These are phyloP conservation scores for Electrona antarctica DNA, from an alignment of 2,113 vertebrate genomes.

Conservation along the genomic window DNA sequence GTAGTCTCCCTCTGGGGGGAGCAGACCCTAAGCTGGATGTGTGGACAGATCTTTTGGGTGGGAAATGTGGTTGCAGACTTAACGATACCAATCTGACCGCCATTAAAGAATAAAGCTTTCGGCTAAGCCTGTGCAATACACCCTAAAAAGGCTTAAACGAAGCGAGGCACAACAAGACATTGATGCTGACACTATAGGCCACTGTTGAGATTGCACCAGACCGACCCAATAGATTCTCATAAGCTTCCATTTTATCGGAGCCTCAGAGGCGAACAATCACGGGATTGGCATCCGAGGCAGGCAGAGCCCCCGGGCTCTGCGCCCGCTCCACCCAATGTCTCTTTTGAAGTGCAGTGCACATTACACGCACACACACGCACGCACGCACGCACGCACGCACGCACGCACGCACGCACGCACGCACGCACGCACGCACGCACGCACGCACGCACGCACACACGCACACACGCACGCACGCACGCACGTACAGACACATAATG, in stretches of 20 bases:
- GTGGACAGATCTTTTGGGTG: constrained; percentile 28
- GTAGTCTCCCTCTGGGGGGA: constrained; percentile 39
- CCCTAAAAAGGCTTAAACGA: constrained; percentile 49
- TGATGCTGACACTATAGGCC: constrained; percentile 33
- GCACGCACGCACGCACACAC: constrained; percentile 1
- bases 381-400: constrained; percentile 13
- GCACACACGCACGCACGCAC: constrained; percentile 3
- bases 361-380: constrained; percentile 35
- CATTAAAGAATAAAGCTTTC: constrained; percentile 37
- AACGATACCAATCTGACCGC: constrained; percentile 35
- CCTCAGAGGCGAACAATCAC: constrained; percentile 40
- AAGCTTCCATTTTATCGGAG: constrained; percentile 23
- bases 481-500: constrained; percentile 14
- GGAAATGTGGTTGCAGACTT: constrained; percentile 32
- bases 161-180: constrained; percentile 28
- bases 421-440: not conserved
- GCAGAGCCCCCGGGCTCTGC: constrained; percentile 21
- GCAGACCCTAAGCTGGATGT: constrained; percentile 11
- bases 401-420: constrained; percentile 10
- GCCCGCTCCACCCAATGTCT: constrained; percentile 31
- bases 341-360: constrained; percentile 24
- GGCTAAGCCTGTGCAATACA: constrained; percentile 52
- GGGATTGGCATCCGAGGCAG: constrained; percentile 42
- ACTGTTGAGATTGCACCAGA: constrained; percentile 25
- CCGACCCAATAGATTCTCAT: constrained; percentile 39